Evolutionary conservation across 2,888 invertebrate species (phyloP).

Genomic region (Synanthedon andrenaeformis): DNA sequence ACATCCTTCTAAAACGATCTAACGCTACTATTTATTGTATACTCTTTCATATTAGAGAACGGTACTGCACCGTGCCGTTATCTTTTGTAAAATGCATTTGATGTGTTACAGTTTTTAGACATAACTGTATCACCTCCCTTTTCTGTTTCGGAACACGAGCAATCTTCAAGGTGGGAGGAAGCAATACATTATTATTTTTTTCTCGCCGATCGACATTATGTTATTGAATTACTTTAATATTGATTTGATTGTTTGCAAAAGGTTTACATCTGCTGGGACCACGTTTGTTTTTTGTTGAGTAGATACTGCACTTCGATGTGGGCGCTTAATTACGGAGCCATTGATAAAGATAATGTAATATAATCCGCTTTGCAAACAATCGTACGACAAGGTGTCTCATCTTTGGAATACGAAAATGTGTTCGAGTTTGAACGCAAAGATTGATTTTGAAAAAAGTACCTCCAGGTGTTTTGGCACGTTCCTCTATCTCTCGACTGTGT

Average conservation of each 20-base stretch:
- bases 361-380: conserved; percentile 61
- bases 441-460: conserved; percentile 35
- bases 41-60: conserved; percentile 46
- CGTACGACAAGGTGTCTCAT: conserved; percentile 47
- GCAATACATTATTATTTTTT: conserved; percentile 59
- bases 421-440: conserved; percentile 34
- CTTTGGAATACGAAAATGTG: conserved; percentile 32
- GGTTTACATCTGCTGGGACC: conserved; percentile 56
- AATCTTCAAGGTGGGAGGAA: conserved; percentile 63
- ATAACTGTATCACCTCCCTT: conserved; percentile 57
- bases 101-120: conserved; percentile 63
- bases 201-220: conserved; percentile 59
- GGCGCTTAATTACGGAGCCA: conserved; percentile 64
- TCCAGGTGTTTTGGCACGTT: conserved; percentile 56
- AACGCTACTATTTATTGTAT: conserved; percentile 43
- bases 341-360: conserved; percentile 66
- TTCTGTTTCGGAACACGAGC: conserved; percentile 32
- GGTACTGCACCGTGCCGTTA: conserved; percentile 55
- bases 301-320: conserved; percentile 51
- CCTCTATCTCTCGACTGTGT: conserved; percentile 13
- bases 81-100: conserved; percentile 36
- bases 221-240: conserved; percentile 68
- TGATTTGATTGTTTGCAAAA: conserved; percentile 56
- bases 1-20: conserved; percentile 57
- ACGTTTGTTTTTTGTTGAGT: conserved; percentile 36